Evolutionary conservation across 2,113 vertebrate genomes (phyloP).

Genomic region (Phyllopteryx taeniolatus): DNA sequence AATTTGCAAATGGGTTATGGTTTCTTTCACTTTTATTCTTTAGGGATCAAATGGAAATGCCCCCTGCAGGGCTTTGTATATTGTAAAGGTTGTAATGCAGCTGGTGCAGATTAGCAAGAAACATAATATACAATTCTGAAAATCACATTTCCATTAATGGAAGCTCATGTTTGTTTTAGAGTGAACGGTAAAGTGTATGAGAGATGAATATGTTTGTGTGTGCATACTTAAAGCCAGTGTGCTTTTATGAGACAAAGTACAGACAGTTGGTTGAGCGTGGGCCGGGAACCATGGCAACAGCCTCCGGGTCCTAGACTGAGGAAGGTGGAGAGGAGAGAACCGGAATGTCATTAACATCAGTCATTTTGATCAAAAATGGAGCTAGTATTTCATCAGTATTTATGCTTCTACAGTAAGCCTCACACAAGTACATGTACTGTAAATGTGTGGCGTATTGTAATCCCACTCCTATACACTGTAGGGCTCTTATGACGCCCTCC

Average conservation of each 20-base stretch:
- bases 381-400: slow-evolving; percentile 12
- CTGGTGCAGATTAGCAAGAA: slow-evolving; percentile 4
- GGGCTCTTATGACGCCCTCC: slow-evolving; percentile 2
- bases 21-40: slow-evolving; percentile 51
- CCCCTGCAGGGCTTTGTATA: slow-evolving; percentile 29
- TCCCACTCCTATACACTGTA: background rate
- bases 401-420: background rate
- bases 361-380: slow-evolving; percentile 32
- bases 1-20: slow-evolving; percentile 51
- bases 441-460: background rate
- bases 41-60: slow-evolving; percentile 38
- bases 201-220: slow-evolving; percentile 12
- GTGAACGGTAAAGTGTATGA: slow-evolving; percentile 21
- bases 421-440: background rate
- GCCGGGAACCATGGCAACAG: slow-evolving; percentile 64
- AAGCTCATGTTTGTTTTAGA: slow-evolving; percentile 48
- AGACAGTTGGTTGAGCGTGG: slow-evolving; percentile 65
- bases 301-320: slow-evolving; percentile 48
- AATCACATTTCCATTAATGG: slow-evolving; percentile 41
- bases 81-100: slow-evolving; percentile 46
- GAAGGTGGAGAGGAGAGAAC: slow-evolving; percentile 9
- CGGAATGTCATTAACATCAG: slow-evolving; percentile 39
- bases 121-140: slow-evolving; percentile 37
- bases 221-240: slow-evolving; percentile 41
- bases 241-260: slow-evolving; percentile 63